These are phyloP conservation scores for Rhagium mordax DNA, from an alignment of 2,888 invertebrate species.

Conservation along the genomic window DNA sequence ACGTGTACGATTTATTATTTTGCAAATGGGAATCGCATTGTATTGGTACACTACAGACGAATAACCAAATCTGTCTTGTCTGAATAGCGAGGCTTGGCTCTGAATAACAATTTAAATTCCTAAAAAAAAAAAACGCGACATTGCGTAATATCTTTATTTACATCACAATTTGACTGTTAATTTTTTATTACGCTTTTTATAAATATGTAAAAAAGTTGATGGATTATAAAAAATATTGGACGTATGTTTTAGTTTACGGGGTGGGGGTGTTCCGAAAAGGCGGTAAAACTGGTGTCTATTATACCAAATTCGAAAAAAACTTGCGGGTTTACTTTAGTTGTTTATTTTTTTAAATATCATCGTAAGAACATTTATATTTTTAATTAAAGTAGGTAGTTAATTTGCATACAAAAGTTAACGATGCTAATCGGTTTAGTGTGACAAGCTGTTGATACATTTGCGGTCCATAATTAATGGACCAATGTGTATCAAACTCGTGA, in stretches of 20 bases:
- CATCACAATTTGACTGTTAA: background rate
- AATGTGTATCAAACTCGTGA: background rate
- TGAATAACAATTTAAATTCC: constrained; percentile 11
- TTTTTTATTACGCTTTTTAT: background rate
- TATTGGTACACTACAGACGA: background rate
- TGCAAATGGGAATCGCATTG: constrained; percentile 9
- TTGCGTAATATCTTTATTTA: constrained; percentile 18
- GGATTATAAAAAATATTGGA: background rate
- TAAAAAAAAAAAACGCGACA: background rate
- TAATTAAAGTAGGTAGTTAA: background rate
- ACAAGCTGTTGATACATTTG: background rate
- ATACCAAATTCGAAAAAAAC: background rate
- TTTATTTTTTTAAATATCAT: background rate
- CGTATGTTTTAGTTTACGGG: too few species aligned
- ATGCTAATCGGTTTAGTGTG: background rate
- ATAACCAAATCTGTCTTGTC: constrained; percentile 10
- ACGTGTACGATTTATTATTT: constrained; percentile 13
- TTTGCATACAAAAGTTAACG: background rate
- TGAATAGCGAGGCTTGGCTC: constrained; percentile 11
- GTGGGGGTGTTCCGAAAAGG: too few species aligned
- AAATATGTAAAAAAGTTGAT: background rate
- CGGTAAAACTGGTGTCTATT: background rate
- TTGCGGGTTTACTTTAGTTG: background rate
- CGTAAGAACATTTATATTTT: background rate
- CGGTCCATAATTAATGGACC: background rate